Evolutionary conservation across 2,888 invertebrate species (phyloP).

Genomic region (Biston betularia): DNA sequence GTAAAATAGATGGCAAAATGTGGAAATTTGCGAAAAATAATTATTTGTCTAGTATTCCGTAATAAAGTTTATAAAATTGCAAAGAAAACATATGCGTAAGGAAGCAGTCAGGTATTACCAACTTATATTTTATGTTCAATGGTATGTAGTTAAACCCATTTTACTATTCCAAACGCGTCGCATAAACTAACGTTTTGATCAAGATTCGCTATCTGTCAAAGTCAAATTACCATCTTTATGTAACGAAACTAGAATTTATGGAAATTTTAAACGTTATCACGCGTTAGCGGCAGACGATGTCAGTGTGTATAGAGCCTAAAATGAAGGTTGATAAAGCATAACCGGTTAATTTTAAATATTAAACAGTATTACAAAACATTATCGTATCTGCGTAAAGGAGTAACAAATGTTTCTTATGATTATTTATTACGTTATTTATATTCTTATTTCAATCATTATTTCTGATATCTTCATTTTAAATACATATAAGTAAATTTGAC

Average conservation of each 20-base stretch:
- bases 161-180: constrained; percentile 22
- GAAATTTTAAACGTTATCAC: constrained; percentile 11
- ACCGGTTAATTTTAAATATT: neutral
- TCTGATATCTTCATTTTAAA: constrained; percentile 1
- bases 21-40: too few species aligned
- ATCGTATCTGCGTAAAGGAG: neutral
- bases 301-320: constrained; percentile 12
- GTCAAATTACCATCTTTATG: constrained; percentile 36
- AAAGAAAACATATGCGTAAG: too few species aligned
- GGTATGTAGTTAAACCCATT: neutral
- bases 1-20: neutral
- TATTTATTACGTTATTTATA: neutral
- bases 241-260: constrained; percentile 32
- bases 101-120: too few species aligned
- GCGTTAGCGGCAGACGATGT: constrained; percentile 9
- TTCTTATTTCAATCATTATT: neutral
- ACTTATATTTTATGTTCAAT: neutral
- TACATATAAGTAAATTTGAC: neutral
- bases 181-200: constrained; percentile 11
- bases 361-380: neutral
- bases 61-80: too few species aligned
- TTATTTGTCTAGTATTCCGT: too few species aligned
- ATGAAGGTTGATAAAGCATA: constrained; percentile 1
- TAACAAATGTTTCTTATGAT: neutral
- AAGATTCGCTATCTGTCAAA: constrained; percentile 32